These are phyloP conservation scores for Nipponacmea schrenckii DNA, from an alignment of 2,888 invertebrate genomes.

Conservation along the genomic window DNA sequence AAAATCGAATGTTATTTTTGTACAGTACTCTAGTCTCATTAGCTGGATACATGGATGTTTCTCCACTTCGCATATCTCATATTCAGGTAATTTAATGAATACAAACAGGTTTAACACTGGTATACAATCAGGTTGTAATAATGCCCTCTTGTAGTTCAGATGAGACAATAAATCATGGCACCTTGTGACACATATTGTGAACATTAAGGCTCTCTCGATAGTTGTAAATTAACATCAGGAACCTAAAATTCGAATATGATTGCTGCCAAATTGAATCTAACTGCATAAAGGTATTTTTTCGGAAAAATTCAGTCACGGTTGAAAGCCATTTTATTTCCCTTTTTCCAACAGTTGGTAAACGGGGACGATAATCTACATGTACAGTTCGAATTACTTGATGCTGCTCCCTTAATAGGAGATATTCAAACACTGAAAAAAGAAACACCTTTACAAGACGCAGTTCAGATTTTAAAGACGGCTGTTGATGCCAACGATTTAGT, in stretches of 20 bases:
- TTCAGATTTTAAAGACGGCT: conserved; percentile 30
- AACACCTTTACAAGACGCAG: conserved; percentile 37
- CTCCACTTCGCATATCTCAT: conserved; percentile 39
- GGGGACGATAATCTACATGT: conserved; percentile 21
- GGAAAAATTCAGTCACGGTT: too few relatives aligned
- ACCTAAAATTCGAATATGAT: too few relatives aligned
- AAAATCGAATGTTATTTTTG: conserved; percentile 37
- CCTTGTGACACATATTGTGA: too few relatives aligned
- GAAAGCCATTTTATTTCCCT: too few relatives aligned
- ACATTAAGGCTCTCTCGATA: too few relatives aligned
- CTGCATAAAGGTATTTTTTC: too few relatives aligned
- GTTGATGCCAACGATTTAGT: conserved; percentile 39
- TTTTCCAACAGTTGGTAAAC: too few relatives aligned
- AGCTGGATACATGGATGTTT: conserved; percentile 28
- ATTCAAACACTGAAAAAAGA: conserved; percentile 29
- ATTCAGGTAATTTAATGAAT: conserved; percentile 33
- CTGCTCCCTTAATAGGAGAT: conserved; percentile 43
- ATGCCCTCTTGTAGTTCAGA: too few relatives aligned
- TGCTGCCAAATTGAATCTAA: too few relatives aligned
- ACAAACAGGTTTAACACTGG: background rate
- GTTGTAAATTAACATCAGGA: too few relatives aligned
- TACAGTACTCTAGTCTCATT: conserved; percentile 37
- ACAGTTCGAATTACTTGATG: conserved; percentile 44
- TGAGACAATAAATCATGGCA: too few relatives aligned
- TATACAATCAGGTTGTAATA: too few relatives aligned